Conservation (phyloP, 1,140 invertebrate genomes). For the Zaprionus tsacasi region DNA sequence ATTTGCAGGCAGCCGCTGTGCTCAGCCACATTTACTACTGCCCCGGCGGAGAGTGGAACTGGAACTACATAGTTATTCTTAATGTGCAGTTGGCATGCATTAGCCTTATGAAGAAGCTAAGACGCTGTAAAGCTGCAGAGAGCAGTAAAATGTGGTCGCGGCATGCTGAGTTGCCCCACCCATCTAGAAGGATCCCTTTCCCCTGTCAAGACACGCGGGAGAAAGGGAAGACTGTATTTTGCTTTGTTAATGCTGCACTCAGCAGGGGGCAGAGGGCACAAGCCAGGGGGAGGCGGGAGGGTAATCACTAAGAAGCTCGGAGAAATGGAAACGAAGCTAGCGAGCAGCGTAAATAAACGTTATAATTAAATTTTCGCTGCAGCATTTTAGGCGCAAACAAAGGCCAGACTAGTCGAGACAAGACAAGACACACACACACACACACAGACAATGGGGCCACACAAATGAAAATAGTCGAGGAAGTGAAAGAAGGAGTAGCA, state of each 20-base stretch:
- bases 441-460: slow-evolving; percentile 6
- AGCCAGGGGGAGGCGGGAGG: too few relatives aligned
- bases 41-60: slow-evolving; percentile 13
- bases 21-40: slow-evolving; percentile 9
- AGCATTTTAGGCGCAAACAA: slow-evolving; percentile 65
- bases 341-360: slow-evolving; percentile 59
- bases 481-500: slow-evolving; percentile 5
- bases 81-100: slow-evolving; percentile 28
- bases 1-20: slow-evolving; percentile 5
- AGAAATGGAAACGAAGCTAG: slow-evolving; percentile 7
- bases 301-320: slow-evolving; percentile 30
- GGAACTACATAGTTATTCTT: slow-evolving; percentile 16
- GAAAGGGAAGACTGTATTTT: neutral
- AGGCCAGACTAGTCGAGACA: slow-evolving; percentile 45
- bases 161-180: slow-evolving; percentile 12
- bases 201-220: too few relatives aligned
- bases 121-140: slow-evolving; percentile 8
- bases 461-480: slow-evolving; percentile 22
- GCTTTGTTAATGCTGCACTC: slow-evolving; percentile 19
- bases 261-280: neutral
- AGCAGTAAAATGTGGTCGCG: slow-evolving; percentile 27
- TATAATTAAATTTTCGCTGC: slow-evolving; percentile 71
- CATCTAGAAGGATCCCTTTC: neutral
- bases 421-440: slow-evolving; percentile 9
- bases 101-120: slow-evolving; percentile 20